Percentiles rank a stretch among this genome's conserved stretches.
Conservation (phyloP, 2,888 invertebrate species). For the Phortica okadai region DNA sequence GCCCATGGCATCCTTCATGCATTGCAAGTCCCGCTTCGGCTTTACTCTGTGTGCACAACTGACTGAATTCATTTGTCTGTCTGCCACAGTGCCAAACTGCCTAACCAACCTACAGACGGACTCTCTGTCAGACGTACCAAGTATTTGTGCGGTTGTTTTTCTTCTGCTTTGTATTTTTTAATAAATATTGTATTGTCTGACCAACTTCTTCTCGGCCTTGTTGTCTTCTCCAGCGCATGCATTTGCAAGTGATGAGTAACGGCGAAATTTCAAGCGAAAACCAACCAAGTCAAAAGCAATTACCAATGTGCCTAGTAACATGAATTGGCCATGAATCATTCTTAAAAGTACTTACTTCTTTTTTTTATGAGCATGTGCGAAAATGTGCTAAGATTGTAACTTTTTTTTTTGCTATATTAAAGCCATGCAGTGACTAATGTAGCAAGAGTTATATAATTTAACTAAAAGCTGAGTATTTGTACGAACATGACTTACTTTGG, state of each 20-base stretch:
- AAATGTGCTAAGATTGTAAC: background rate
- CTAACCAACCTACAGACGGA: background rate
- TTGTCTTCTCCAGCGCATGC: background rate
- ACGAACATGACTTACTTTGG: constrained; percentile 82
- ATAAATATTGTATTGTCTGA: background rate
- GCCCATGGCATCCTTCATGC: too few relatives aligned
- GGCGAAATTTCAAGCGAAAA: constrained; percentile 19
- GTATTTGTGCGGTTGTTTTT: background rate
- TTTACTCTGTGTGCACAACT: background rate
- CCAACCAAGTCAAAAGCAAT: constrained; percentile 21
- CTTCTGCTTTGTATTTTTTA: too few relatives aligned
- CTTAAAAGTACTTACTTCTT: background rate
- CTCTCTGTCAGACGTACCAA: background rate
- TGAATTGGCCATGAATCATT: constrained; percentile 15
- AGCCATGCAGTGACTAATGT: constrained; percentile 28
- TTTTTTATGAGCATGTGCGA: background rate
- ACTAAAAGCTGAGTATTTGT: constrained; percentile 15
- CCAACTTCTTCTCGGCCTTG: background rate
- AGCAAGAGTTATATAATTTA: background rate
- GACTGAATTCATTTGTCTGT: background rate
- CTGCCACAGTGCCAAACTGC: background rate
- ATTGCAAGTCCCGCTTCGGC: background rate
- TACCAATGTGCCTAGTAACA: constrained; percentile 1
- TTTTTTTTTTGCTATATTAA: background rate
- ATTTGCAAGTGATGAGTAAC: constrained; percentile 19